Percentiles rank a stretch among this genome's conserved stretches.
Evolutionary conservation across 2,888 invertebrate genomes (phyloP).

Genomic region (Dynastes tityus): DNA sequence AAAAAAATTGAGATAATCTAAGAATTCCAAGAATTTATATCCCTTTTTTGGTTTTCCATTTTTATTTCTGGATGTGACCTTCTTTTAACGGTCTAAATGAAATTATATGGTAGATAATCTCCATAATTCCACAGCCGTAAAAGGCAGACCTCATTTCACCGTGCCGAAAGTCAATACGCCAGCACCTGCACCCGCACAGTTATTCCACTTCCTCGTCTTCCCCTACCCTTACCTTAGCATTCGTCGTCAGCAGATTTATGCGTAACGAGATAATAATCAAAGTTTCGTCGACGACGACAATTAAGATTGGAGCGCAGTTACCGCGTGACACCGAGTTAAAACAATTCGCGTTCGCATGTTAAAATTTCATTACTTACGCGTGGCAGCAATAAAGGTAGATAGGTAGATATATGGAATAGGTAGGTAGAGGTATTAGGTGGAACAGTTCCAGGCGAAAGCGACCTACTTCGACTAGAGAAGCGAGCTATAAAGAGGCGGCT

Average conservation of each 20-base stretch:
- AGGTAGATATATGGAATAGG: neutral
- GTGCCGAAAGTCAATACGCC: neutral
- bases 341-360: constrained; percentile 45
- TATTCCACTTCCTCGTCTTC: neutral
- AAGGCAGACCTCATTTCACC: too few species aligned
- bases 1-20: too few species aligned
- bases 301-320: constrained; percentile 46
- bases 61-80: too few species aligned
- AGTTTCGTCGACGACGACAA: constrained; percentile 43
- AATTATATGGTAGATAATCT: too few species aligned
- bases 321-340: constrained; percentile 43
- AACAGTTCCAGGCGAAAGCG: neutral
- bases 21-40: too few species aligned
- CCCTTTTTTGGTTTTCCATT: too few species aligned
- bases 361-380: constrained; percentile 47
- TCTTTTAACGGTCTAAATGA: too few species aligned
- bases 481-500: neutral
- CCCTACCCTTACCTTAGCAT: neutral
- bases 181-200: neutral
- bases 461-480: constrained; percentile 16
- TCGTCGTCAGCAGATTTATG: constrained; percentile 39
- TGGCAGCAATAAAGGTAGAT: constrained; percentile 35
- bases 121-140: too few species aligned
- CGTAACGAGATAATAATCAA: constrained; percentile 46
- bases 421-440: neutral